Evolutionary conservation across 2,797 vertebrate species (phyloP), one percentile per base, ranked within the genome.

Genomic region (Huso huso): DNA sequence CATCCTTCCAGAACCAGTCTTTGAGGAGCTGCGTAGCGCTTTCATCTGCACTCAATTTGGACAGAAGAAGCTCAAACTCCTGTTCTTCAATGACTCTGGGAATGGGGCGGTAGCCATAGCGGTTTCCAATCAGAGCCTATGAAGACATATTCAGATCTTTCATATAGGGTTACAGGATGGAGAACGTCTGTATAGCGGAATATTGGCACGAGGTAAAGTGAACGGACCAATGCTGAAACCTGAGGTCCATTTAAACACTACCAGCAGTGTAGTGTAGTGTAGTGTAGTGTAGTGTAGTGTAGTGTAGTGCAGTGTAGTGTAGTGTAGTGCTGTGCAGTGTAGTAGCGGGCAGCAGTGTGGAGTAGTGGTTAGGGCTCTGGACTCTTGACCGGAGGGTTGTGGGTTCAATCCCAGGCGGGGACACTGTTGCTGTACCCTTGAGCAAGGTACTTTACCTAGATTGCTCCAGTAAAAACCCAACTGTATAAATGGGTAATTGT

Each of bases 101-200:
- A 48, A 90, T 68, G 0, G 79, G 68, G 1, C 88, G 81, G 60
- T 84, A 83, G 2, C 92, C 88, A 0, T 93, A 93, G 23, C 82
- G 80, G 79, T 87, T 84, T 53, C 93, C 90, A 65, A 94, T 72
- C 15, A 93, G 82, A 23, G 81, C 91, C 92, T 94, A 74, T 1
- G 61, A 13, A 61, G n/a, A 63, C 6, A 66, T 6, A 37, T 3
- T 37, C 23, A 37, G 23, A 37, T 37, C 23, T 37, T 37, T 37
- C 15, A 37, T 37, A 37, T 37, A 37, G 23, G 23, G 23, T 37
- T 37, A 37, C 49, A 49, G 10, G 8, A 49, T 13, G 58, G 53
- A 60, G 69, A 5, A 61, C 15, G 23, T 7, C n/a, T 48, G 2
- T 48, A 6, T 65, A 13, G 10, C 7, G 11, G 23, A 48, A 9